Percentiles rank a stretch among this genome's conserved stretches.
Evolutionary conservation across 2,113 vertebrate species (phyloP).

Genomic region (Bambusicola thoracicus): DNA sequence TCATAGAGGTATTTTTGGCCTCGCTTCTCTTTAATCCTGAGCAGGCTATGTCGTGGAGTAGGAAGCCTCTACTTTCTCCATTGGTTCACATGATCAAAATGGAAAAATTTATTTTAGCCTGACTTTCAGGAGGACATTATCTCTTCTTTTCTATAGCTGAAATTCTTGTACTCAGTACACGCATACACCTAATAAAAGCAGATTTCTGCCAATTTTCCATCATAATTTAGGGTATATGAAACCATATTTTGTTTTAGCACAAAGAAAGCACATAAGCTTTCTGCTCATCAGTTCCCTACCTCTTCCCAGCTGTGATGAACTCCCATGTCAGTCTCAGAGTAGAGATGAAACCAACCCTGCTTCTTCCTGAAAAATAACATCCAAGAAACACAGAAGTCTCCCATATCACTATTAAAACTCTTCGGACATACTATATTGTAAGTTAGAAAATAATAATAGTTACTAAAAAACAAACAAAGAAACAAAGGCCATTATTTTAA

Average conservation of each 20-base stretch:
- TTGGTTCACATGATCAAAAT: background rate
- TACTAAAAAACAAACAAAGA: background rate
- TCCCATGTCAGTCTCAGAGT: background rate
- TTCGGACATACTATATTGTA: too few relatives aligned
- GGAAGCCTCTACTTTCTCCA: background rate
- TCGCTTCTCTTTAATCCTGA: background rate
- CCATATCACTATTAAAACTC: background rate
- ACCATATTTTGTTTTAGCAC: background rate
- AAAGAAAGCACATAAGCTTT: background rate
- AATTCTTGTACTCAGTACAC: background rate
- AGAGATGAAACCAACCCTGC: fast-evolving
- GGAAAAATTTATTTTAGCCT: background rate
- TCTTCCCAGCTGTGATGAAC: fast-evolving
- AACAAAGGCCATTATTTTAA: background rate
- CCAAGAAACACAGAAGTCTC: fast-evolving
- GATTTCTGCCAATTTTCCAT: background rate
- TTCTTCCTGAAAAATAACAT: background rate
- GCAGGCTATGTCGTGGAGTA: background rate
- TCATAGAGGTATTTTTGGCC: background rate
- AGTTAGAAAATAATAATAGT: background rate
- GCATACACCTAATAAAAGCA: background rate
- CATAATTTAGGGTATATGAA: background rate
- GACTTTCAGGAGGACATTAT: background rate
- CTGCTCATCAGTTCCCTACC: background rate
- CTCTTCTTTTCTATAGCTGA: background rate